phyloP scores from a whole-genome alignment of 2,888 invertebrate species.

The Parnassius glacialis region DNA sequence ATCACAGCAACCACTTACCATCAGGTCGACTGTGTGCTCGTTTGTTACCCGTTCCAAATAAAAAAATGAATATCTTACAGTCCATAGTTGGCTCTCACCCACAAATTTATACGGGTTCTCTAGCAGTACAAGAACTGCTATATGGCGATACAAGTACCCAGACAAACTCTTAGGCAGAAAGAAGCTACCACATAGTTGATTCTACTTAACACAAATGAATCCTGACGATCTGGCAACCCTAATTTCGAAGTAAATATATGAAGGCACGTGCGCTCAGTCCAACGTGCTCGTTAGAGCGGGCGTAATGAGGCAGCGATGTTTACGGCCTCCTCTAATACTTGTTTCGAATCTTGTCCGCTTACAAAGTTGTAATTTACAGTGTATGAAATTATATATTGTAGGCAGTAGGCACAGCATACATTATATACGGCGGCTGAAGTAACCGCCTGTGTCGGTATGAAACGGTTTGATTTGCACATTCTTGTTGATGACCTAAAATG shows the following conservation, averaged over 20 bases:
- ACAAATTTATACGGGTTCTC: no score
- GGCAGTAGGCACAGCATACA: conserved; percentile 1
- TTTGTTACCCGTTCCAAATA: no score
- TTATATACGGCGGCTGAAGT: not conserved
- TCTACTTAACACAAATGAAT: no score
- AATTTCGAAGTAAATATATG: conserved; percentile 18
- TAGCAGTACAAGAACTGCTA: no score
- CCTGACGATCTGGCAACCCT: no score
- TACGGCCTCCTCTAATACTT: conserved; percentile 59
- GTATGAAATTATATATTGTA: conserved; percentile 23
- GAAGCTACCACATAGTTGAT: no score
- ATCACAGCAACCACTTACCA: no score
- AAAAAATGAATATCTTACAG: no score
- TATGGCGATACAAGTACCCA: no score
- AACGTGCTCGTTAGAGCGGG: conserved; percentile 53
- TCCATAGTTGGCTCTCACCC: no score
- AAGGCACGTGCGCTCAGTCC: conserved; percentile 51
- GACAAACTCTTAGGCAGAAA: no score
- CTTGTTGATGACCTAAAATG: conserved; percentile 15
- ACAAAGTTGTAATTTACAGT: conserved; percentile 25
- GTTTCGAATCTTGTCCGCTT: conserved; percentile 39
- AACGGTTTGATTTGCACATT: conserved; percentile 10
- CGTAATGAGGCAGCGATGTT: conserved; percentile 66
- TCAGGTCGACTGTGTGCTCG: no score
- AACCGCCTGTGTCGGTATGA: conserved; percentile 5